Evolutionary conservation across 2,797 vertebrate genomes (phyloP).

Genomic region (Argya squamiceps): DNA sequence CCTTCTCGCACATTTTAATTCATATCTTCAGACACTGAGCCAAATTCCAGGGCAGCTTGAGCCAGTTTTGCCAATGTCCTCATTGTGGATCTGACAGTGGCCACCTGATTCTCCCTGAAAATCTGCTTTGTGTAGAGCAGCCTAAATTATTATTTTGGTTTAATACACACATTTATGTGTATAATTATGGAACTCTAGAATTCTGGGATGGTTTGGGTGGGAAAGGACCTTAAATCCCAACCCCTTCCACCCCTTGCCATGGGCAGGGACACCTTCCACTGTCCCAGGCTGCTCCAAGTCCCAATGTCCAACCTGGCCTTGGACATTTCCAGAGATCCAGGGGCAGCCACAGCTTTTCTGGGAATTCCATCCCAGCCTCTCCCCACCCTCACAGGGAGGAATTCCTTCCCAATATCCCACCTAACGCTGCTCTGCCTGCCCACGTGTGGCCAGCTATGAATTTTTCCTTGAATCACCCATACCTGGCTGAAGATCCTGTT

Average conservation of each 20-base stretch:
- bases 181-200: fast-evolving
- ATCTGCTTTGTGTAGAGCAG: neutral
- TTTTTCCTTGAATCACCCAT: neutral
- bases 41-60: neutral
- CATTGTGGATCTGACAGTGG: fast-evolving
- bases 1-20: neutral
- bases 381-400: fast-evolving
- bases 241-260: fast-evolving
- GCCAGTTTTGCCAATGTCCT: fast-evolving
- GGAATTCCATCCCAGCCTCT: neutral
- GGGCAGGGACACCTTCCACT: neutral
- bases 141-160: neutral
- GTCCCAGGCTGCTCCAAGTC: neutral
- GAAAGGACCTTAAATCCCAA: fast-evolving
- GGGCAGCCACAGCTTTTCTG: neutral
- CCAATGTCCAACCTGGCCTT: neutral
- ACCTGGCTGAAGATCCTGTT: neutral
- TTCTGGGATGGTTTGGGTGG: neutral
- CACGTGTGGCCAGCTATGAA: neutral
- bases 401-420: neutral
- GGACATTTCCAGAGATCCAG: neutral
- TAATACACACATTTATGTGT: fast-evolving
- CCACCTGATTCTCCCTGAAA: neutral
- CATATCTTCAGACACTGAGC: fast-evolving
- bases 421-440: neutral